phyloP scores from a whole-genome alignment of 2,888 invertebrate genomes.

The Thecophora atra region DNA sequence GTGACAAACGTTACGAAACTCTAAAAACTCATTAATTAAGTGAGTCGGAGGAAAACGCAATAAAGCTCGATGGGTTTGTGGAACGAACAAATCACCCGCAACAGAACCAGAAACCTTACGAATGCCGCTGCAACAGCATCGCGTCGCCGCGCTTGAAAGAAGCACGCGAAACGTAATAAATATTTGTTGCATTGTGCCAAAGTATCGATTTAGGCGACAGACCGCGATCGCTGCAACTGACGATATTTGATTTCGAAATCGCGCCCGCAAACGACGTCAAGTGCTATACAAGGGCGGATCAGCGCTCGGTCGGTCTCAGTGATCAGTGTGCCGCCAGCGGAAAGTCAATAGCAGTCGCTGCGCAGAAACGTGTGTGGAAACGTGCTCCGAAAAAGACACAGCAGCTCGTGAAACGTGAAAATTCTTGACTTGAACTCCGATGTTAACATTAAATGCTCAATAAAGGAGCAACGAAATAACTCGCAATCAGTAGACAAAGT shows the following conservation, averaged over 20 bases:
- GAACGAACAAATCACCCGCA: background rate
- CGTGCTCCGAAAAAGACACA: too few species aligned
- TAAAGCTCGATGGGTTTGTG: background rate
- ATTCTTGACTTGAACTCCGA: too few species aligned
- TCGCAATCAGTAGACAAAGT: too few species aligned
- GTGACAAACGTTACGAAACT: background rate
- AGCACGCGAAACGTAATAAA: background rate
- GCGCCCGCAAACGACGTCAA: background rate
- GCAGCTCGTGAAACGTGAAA: too few species aligned
- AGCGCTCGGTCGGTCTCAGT: slow-evolving; percentile 1
- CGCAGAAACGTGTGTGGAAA: too few species aligned
- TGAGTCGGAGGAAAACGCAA: background rate
- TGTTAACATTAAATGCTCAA: too few species aligned
- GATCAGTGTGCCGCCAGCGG: slow-evolving; percentile 3
- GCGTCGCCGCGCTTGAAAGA: background rate
- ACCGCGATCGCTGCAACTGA: background rate
- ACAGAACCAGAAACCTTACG: slow-evolving; percentile 11
- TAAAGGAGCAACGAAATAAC: too few species aligned
- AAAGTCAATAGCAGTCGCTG: background rate
- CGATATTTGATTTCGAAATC: background rate
- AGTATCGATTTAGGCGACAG: background rate
- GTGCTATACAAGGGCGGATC: slow-evolving; percentile 10
- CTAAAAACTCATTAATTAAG: slow-evolving; percentile 1
- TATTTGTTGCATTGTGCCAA: background rate
- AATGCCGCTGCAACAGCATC: background rate